Evolutionary conservation across 1,140 invertebrate genomes (phyloP), one percentile per base, ranked within the genome.

Genomic region (Campoletis sonorensis): DNA sequence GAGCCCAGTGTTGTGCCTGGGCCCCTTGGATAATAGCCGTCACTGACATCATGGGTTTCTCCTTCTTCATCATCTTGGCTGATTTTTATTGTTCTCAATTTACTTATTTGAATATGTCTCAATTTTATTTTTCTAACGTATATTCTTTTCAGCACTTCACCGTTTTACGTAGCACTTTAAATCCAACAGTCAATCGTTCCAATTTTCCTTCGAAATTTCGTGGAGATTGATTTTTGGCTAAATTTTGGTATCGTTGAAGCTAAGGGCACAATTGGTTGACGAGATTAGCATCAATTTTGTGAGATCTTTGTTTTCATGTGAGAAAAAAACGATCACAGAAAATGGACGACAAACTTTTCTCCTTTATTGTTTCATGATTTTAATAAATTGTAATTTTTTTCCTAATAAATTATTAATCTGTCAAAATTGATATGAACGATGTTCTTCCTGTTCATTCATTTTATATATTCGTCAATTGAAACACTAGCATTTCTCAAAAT

Each of bases 1-100:
- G 89, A 85, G 93, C 88, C 94, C 93, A 94, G 83, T 93, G 93
- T 82, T 94, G 93, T 27, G 92, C 91, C 84, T 94, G 94, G 16
- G 94, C 93, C 61, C 94, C 94, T 85, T 95, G 94, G 86, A 96
- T 96, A 89, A 96, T 95, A 85, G 95, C 95, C 85, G 95, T 95
- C 85, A 96, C 96, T 86, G 95, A 96, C 95, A 96, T 96, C 93
- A 96, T 96, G 80, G 95, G 96, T 89, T 96, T 96, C 90, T 96
- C 96, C 91, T 96, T 96, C 93, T 96, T 96, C 94, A 95, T 94
- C 95, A 96, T 95, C 84, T 90, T 91, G 79, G 40, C 27, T 13
- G 61, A 58, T 58, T 64, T 11, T 64, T 27, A n/a, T 15, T 26
- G 1, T 15, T 64, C 26, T 13, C 4, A 27, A 15, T 64, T 23